These are phyloP conservation scores for Amorpha juglandis DNA, from an alignment of 2,888 invertebrate genomes.

Conservation along the genomic window DNA sequence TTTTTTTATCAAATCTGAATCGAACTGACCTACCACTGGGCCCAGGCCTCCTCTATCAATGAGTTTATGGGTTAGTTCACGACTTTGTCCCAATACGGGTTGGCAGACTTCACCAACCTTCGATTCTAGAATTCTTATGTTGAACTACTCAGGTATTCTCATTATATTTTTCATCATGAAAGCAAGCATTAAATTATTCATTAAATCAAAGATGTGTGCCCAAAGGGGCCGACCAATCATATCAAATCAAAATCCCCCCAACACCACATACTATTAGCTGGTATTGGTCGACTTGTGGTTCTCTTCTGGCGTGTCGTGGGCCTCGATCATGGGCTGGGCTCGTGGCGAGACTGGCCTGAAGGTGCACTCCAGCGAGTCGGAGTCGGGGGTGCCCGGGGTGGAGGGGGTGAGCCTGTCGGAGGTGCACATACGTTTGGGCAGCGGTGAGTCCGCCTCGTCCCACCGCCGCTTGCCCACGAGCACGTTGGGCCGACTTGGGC, in stretches of 20 bases:
- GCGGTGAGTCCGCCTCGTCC: conserved; percentile 84
- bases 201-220: too few relatives aligned
- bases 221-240: neutral
- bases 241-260: conserved; percentile 43
- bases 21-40: too few relatives aligned
- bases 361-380: conserved; percentile 77
- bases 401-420: conserved; percentile 65
- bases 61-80: too few relatives aligned
- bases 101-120: too few relatives aligned
- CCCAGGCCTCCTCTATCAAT: too few relatives aligned
- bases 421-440: conserved; percentile 73
- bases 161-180: neutral
- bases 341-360: conserved; percentile 80
- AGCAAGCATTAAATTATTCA: neutral
- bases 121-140: too few relatives aligned
- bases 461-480: conserved; percentile 86
- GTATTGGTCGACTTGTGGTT: conserved; percentile 71
- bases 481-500: conserved; percentile 83
- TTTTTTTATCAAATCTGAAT: too few relatives aligned
- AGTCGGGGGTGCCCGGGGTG: conserved; percentile 76
- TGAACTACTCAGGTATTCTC: too few relatives aligned
- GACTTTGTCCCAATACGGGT: too few relatives aligned
- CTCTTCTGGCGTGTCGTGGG: conserved; percentile 48
- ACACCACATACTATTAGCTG: conserved; percentile 66
- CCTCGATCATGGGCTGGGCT: conserved; percentile 63